Base-by-base conservation (phyloP, 2,888 invertebrate species). In the Tuberolachnus salignus region DNA sequence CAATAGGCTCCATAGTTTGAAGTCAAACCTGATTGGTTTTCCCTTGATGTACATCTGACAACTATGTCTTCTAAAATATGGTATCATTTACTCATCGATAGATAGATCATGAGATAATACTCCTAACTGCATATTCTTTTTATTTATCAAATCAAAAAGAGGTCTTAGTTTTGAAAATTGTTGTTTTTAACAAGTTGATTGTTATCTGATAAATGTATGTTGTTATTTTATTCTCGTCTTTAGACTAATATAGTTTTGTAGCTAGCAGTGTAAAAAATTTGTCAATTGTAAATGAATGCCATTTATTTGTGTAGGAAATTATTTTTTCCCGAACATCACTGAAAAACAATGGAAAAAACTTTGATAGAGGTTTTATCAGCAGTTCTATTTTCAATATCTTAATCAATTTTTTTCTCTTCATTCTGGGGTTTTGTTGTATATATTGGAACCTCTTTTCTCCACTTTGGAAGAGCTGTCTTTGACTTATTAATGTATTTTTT, bases 11-110 rank as follows among this genome's bases (percentile, higher is more conserved):
- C 83, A 83, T 57, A 83, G 64, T 81, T 84, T 84, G 70, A 81
- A 83, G 1, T 82, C 83, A 81, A 83, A 83, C 14, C 83, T 64
- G 23, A 83, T 82, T 1, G 83, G 83, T 71, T 83, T 83, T 34
- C 83, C 83, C 55, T 82, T 82, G n/a, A 83, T 83, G 67, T 81
- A 83, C 80, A 80, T 81, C 55, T 82, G 81, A 51, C n/a, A n/a
- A n/a, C n/a, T n/a, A 80, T 80, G 81, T 59, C 70, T 66, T 13
- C 82, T 82, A 72, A 80, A 83, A 81, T 83, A 83, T 80, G 81
- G 73, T 0, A 83, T 78, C 82, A n/a, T n/a, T n/a, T n/a, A n/a
- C n/a, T n/a, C n/a, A n/a, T 83, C 83, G 80, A 82, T 81, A 16
- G 72, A n/a, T 8, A 72, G 26, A 9, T 69, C 34, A 53, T 64